Conservation (phyloP, 2,113 vertebrate genomes). For the Sapajus apella region DNA sequence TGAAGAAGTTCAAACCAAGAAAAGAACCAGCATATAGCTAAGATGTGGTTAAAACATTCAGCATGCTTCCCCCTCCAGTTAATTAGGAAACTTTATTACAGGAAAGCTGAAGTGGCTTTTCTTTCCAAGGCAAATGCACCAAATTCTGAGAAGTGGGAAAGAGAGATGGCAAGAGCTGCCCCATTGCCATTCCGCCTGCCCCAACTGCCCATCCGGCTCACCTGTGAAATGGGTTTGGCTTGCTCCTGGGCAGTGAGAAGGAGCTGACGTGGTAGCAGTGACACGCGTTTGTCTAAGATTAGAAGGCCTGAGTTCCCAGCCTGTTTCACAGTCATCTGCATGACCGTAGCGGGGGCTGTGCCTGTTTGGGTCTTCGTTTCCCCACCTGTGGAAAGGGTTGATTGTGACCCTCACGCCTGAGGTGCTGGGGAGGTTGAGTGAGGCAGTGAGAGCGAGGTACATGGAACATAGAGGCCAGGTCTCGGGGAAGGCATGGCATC, state of each 20-base stretch:
- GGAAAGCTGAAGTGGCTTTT: constrained; percentile 58
- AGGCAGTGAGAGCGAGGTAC: neutral
- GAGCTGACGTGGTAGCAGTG: neutral
- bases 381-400: neutral
- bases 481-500: neutral
- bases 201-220: neutral
- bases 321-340: neutral
- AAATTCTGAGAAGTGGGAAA: constrained; percentile 36
- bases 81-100: constrained; percentile 76
- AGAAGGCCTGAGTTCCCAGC: neutral
- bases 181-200: neutral
- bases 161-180: constrained; percentile 43
- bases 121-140: constrained; percentile 57
- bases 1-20: neutral
- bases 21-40: neutral
- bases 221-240: neutral
- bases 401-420: neutral
- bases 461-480: neutral
- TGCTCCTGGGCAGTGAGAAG: neutral
- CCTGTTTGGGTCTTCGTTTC: neutral
- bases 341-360: neutral
- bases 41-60: constrained; percentile 53
- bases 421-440: neutral
- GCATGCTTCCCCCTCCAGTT: constrained; percentile 39
- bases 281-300: accelerated